A percentile compares a stretch with the other conserved stretches of the same genome.
Conservation (phyloP, 2,797 vertebrate species). For the Myotis vivesi region DNA sequence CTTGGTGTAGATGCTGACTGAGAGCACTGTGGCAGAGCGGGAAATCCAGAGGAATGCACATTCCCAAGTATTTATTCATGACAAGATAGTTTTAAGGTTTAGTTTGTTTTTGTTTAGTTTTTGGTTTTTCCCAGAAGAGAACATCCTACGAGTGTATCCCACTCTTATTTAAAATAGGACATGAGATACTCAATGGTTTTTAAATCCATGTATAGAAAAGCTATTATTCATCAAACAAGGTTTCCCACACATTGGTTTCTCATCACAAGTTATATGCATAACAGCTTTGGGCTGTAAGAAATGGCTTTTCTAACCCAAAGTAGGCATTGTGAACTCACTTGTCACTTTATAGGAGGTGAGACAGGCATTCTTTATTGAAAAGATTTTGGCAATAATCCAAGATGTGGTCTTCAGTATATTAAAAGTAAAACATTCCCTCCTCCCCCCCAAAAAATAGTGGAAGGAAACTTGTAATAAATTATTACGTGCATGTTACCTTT, state of each 20-base stretch:
- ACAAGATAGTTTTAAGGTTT: background rate
- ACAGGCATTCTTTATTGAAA: background rate
- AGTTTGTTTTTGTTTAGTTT: constrained; percentile 5
- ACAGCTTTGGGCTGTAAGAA: background rate
- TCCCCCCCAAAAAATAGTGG: too few species aligned
- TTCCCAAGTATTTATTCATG: background rate
- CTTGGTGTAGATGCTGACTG: background rate
- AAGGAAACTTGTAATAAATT: too few species aligned
- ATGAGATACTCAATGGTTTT: background rate
- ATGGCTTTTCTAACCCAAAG: background rate
- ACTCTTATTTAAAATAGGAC: constrained; percentile 1
- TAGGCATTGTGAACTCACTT: background rate
- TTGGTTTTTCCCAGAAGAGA: background rate
- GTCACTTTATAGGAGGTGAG: background rate
- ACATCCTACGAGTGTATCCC: background rate
- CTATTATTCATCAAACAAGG: background rate
- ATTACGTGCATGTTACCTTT: too few species aligned
- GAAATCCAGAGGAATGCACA: background rate
- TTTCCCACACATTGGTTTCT: background rate
- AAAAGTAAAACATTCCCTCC: too few species aligned
- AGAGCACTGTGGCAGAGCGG: accelerated
- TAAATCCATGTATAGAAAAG: background rate
- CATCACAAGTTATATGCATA: background rate
- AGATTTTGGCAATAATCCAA: background rate
- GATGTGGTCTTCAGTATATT: background rate